These are phyloP conservation scores for Streptopelia turtur DNA, from an alignment of 2,797 vertebrate species.

Conservation along the genomic window DNA sequence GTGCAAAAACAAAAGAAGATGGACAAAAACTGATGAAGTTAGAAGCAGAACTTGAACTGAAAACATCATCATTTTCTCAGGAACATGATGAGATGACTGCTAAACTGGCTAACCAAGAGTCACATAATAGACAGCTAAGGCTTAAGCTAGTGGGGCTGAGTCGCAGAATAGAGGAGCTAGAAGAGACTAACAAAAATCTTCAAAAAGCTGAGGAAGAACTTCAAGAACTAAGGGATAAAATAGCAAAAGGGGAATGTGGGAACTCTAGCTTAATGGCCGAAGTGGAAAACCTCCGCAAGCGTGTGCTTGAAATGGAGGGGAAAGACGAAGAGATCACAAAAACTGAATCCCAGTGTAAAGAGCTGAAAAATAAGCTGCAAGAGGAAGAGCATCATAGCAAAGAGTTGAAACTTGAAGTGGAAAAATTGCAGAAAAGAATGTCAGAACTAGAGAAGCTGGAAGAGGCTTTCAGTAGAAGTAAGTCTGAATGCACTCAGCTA, in stretches of 20 bases:
- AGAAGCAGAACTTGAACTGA: constrained; percentile 89
- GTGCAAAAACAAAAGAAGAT: constrained; percentile 85
- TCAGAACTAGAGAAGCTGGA: constrained; percentile 91
- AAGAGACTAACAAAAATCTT: constrained; percentile 87
- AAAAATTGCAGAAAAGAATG: constrained; percentile 93
- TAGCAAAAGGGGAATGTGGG: constrained; percentile 90
- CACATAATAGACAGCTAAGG: constrained; percentile 88
- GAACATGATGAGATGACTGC: constrained; percentile 91
- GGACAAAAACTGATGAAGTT: constrained; percentile 87
- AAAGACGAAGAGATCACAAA: constrained; percentile 97
- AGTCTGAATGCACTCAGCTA: constrained; percentile 87
- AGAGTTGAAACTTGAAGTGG: constrained; percentile 90
- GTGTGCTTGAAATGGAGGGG: constrained; percentile 95
- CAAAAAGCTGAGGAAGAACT: constrained; percentile 92
- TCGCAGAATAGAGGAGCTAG: constrained; percentile 88
- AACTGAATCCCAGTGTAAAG: constrained; percentile 89
- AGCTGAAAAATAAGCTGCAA: constrained; percentile 89
- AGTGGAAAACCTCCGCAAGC: constrained; percentile 92
- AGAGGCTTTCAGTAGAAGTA: constrained; percentile 87
- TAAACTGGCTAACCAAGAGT: constrained; percentile 87
- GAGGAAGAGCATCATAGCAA: constrained; percentile 89
- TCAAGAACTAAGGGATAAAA: constrained; percentile 91
- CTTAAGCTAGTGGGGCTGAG: constrained; percentile 85
- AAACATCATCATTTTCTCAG: constrained; percentile 81
- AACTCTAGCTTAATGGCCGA: constrained; percentile 90